These are phyloP conservation scores for Trachymyrmex cornetzi DNA, from an alignment of 1,140 invertebrate species.

Conservation along the genomic window DNA sequence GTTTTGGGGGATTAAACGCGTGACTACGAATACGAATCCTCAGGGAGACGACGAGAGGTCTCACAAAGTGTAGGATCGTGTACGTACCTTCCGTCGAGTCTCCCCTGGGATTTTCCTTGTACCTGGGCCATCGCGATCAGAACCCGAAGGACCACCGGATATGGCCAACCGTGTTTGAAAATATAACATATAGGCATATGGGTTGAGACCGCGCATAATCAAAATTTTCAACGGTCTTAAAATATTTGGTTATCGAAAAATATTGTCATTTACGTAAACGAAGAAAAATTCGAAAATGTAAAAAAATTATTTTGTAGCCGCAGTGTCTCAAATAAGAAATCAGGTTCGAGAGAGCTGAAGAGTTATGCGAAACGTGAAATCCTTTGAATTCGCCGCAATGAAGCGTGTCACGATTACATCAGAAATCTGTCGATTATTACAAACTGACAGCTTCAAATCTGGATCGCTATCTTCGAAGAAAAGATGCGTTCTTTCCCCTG, in stretches of 20 bases:
- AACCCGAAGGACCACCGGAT: slow-evolving; percentile 63
- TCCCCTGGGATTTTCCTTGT: slow-evolving; percentile 80
- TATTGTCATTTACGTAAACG: background rate
- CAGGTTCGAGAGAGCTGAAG: background rate
- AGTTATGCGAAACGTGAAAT: slow-evolving; percentile 11
- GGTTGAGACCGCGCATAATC: slow-evolving; percentile 32
- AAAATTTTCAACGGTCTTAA: slow-evolving; percentile 24
- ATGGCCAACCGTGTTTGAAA: slow-evolving; percentile 44
- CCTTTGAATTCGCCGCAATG: slow-evolving; percentile 21
- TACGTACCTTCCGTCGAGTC: slow-evolving; percentile 75
- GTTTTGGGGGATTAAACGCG: slow-evolving; percentile 82
- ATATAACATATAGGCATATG: background rate
- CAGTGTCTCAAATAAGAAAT: background rate
- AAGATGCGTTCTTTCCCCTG: slow-evolving; percentile 72
- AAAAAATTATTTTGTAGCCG: background rate
- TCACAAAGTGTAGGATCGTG: slow-evolving; percentile 83
- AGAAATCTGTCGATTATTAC: slow-evolving; percentile 66
- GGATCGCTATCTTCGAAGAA: slow-evolving; percentile 75
- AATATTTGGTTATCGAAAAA: slow-evolving; percentile 1
- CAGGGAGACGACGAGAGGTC: slow-evolving; percentile 78
- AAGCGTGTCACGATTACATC: slow-evolving; percentile 45
- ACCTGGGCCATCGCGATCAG: slow-evolving; percentile 75
- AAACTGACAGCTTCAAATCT: slow-evolving; percentile 72
- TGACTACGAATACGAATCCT: slow-evolving; percentile 84
- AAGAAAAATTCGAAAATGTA: background rate